Evolutionary conservation across 1,140 invertebrate genomes (phyloP), one percentile per base, ranked within the genome.

Genomic region (Plectus sambesii): DNA sequence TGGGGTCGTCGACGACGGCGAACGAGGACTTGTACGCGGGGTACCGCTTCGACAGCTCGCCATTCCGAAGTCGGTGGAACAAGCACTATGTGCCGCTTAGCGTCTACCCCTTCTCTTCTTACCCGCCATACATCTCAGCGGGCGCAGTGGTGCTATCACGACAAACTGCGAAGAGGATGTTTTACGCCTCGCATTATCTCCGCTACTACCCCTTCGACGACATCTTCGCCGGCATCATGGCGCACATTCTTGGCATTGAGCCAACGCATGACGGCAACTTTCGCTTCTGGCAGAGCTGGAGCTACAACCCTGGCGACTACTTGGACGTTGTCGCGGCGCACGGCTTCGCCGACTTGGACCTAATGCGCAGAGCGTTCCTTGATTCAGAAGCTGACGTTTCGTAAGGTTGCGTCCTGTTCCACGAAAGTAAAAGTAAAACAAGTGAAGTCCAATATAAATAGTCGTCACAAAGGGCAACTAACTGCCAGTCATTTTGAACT

Each of bases 111-210:
- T 66, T 45, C 45, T 29, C 35, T 19, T 25, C 24, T 15, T 66
- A 62, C 49, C 63, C 63, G 5, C 65, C 63, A 9, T 66, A 66
- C 33, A 63, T 68, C 20, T 42, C 61, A 4, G 63, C 52, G 26
- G 63, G 63, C 9, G 59, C 52, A 9, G 65, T 66, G 6, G 42
- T 66, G 8, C 33, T 65, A 2, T 47, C 63, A 17, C 36, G 43
- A 6, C 57, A 49, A 46, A 56, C 64, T 2, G 41, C 63, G n/a
- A 12, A 23, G 17, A 53, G 61, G 38, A 65, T 66, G 43, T 60
- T 60, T 41, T 17, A 30, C 15, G 62, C 58, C 12, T 49, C 54
- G 20, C 44, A 66, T 42, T 38, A 64, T 35, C 19, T 57, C 3
- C 20, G 41, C 30, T 24, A 59, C 22, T 66, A 56, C 41, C 49